Percentiles rank a stretch among this genome's conserved stretches.
phyloP scores from a whole-genome alignment of 1,140 invertebrate species.

The Oryctes rhinoceros region DNA sequence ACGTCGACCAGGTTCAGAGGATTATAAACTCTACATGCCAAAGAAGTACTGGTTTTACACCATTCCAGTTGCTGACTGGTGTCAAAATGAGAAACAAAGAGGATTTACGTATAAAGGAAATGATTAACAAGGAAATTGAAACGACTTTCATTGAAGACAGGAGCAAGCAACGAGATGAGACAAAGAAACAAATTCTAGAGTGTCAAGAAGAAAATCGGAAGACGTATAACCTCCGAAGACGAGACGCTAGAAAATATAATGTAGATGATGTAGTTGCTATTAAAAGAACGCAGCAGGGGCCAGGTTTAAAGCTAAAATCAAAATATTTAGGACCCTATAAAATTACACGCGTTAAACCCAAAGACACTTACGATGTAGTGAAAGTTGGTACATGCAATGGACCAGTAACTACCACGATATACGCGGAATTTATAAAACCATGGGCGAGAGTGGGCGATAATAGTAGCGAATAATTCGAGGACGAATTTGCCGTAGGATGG shows the following conservation, averaged over 20 bases:
- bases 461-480: slow-evolving; percentile 41
- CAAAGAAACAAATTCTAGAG: too few species aligned
- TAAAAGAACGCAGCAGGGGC: slow-evolving; percentile 57
- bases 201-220: slow-evolving; percentile 56
- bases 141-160: too few species aligned
- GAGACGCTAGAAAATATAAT: slow-evolving; percentile 48
- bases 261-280: slow-evolving; percentile 59
- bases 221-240: slow-evolving; percentile 49
- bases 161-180: too few species aligned
- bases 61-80: slow-evolving; percentile 56
- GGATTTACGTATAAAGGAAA: too few species aligned
- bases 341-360: too few species aligned
- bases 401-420: slow-evolving; percentile 51
- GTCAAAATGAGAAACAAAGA: slow-evolving; percentile 53
- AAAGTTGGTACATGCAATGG: too few species aligned
- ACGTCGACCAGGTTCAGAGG: slow-evolving; percentile 53
- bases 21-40: slow-evolving; percentile 56
- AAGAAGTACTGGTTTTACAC: slow-evolving; percentile 54
- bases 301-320: slow-evolving; percentile 56
- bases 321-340: too few species aligned
- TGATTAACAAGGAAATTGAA: too few species aligned
- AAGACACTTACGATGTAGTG: too few species aligned
- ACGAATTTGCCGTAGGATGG: slow-evolving; percentile 42
- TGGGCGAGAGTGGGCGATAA: slow-evolving; percentile 48
- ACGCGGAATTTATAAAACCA: slow-evolving; percentile 55